A percentile compares a stretch with the other conserved stretches of the same genome.
Conservation (phyloP, 92 coral and sea anemone species). For the Anthopleura xanthogrammica region DNA sequence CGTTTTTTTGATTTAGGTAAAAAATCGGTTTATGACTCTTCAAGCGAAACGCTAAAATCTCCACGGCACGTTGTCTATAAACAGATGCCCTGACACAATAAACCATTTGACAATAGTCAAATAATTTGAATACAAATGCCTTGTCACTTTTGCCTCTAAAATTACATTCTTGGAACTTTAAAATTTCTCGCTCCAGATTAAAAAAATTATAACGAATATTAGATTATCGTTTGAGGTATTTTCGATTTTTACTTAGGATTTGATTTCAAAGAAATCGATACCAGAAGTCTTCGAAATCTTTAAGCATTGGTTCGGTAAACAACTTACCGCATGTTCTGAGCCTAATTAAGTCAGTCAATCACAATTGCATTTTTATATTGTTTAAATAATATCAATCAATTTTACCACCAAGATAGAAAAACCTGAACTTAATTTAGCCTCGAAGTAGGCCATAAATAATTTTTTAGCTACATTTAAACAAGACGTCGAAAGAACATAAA, state of each 20-base stretch:
- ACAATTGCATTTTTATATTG: conserved; percentile 36
- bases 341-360: conserved; percentile 36
- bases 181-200: conserved; percentile 9
- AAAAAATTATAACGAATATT: conserved; percentile 37
- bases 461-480: conserved; percentile 1
- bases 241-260: conserved; percentile 7
- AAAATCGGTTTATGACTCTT: conserved; percentile 35
- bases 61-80: conserved; percentile 43
- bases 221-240: background rate
- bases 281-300: conserved; percentile 23
- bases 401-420: conserved; percentile 20
- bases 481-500: conserved; percentile 12
- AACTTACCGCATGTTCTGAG: conserved; percentile 82
- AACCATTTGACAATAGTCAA: conserved; percentile 42
- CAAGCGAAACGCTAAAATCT: conserved; percentile 35
- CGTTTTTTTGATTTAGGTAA: conserved; percentile 14
- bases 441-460: background rate
- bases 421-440: conserved; percentile 1
- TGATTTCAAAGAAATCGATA: conserved; percentile 24
- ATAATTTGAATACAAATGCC: conserved; percentile 69
- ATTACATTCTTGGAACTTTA: conserved; percentile 23
- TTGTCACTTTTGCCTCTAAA: conserved; percentile 45
- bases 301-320: conserved; percentile 45
- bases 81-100: conserved; percentile 29
- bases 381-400: conserved; percentile 24